Percentiles rank a stretch among this genome's conserved stretches.
Conservation (phyloP, 2,113 vertebrate species). For the Blennius ocellaris region DNA sequence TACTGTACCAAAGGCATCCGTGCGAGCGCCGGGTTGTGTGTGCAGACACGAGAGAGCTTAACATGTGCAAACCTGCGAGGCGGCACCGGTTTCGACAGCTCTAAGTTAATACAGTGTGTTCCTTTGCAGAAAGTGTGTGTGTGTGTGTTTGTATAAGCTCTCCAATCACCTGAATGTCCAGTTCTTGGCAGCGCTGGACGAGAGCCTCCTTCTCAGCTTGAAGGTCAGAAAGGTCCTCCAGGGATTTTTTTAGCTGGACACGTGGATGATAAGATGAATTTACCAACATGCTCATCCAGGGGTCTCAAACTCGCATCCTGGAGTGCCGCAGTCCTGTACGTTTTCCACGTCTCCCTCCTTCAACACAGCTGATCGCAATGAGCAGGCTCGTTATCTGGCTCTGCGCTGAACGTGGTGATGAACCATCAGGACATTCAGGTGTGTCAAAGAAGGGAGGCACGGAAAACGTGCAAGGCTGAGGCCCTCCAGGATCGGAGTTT, state of each 20-base stretch:
- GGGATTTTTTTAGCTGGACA: conserved; percentile 89
- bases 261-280: conserved; percentile 7
- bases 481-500: too few relatives aligned
- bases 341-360: too few relatives aligned
- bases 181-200: conserved; percentile 92
- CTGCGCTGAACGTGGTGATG: too few relatives aligned
- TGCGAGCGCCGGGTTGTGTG: conserved; percentile 9
- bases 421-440: too few relatives aligned
- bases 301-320: too few relatives aligned
- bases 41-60: conserved; percentile 11
- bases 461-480: too few relatives aligned
- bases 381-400: too few relatives aligned
- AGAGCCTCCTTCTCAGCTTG: conserved; percentile 91
- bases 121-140: background rate
- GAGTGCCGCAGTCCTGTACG: too few relatives aligned
- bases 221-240: conserved; percentile 89
- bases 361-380: too few relatives aligned
- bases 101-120: background rate
- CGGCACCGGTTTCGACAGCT: background rate
- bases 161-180: conserved; percentile 91
- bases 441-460: too few relatives aligned
- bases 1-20: conserved; percentile 37
- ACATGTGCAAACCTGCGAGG: background rate
- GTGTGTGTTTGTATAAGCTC: background rate
- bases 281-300: too few relatives aligned